A percentile compares a stretch with the other conserved stretches of the same genome.
phyloP scores from a whole-genome alignment of 2,797 vertebrate species.

The Neosalanx taihuensis region DNA sequence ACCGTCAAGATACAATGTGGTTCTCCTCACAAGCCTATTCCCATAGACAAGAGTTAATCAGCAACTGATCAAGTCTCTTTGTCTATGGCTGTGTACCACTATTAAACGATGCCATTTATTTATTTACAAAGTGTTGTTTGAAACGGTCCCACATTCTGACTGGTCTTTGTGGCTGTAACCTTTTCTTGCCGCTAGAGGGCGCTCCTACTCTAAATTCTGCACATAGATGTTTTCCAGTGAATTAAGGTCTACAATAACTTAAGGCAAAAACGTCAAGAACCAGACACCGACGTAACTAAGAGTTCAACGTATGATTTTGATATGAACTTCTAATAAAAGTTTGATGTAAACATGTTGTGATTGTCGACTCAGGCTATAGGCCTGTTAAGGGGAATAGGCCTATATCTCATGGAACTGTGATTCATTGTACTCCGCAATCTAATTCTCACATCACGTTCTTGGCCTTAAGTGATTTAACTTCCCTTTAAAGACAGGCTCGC shows the following conservation, averaged over 20 bases:
- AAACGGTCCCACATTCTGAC: too few species aligned
- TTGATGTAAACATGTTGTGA: too few species aligned
- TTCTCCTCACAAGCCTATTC: too few species aligned
- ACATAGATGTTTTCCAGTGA: neutral
- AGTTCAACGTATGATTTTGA: neutral
- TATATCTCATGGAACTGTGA: neutral
- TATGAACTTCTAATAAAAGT: too few species aligned
- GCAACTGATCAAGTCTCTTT: too few species aligned
- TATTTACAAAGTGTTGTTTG: too few species aligned
- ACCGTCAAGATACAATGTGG: too few species aligned
- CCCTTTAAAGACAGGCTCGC: neutral
- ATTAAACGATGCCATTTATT: too few species aligned
- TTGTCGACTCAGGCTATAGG: neutral
- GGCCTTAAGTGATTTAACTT: constrained; percentile 27
- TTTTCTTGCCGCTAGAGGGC: constrained; percentile 57
- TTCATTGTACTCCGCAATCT: constrained; percentile 17
- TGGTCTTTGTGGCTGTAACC: too few species aligned
- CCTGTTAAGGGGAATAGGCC: neutral
- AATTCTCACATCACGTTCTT: constrained; percentile 25
- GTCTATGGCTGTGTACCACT: too few species aligned
- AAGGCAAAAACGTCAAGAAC: neutral
- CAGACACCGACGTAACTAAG: neutral
- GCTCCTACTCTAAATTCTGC: constrained; percentile 43
- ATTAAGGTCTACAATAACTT: neutral
- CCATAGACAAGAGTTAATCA: too few species aligned